These are phyloP conservation scores for Cyphomyrmex costatus DNA, from an alignment of 1,140 invertebrate genomes.

Conservation along the genomic window DNA sequence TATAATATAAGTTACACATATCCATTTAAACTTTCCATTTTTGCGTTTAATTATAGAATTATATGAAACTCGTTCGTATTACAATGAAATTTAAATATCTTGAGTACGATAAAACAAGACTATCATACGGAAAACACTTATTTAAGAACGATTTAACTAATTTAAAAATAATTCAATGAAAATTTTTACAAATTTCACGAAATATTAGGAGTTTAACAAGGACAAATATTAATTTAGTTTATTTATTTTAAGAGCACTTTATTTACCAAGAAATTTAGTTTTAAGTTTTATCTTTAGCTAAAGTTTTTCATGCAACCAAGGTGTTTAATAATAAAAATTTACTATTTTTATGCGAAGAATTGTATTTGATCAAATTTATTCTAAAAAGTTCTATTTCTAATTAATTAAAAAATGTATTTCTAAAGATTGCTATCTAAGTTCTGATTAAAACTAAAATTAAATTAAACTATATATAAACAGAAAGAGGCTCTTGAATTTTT, in stretches of 20 bases:
- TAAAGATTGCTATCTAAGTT: too few species aligned
- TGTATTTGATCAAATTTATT: not conserved
- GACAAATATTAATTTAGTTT: too few species aligned
- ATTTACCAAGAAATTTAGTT: too few species aligned
- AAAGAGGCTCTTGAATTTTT: not conserved
- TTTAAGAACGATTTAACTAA: not conserved
- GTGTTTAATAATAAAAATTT: not conserved
- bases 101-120: not conserved
- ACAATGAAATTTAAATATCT: not conserved
- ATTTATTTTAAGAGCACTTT: too few species aligned
- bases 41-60: slow-evolving; percentile 22
- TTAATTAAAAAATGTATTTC: not conserved
- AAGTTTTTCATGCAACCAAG: too few species aligned
- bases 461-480: not conserved
- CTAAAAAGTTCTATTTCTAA: not conserved
- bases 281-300: too few species aligned
- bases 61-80: not conserved
- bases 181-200: not conserved
- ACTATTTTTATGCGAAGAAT: not conserved
- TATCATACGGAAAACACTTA: not conserved
- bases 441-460: too few species aligned
- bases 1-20: slow-evolving; percentile 5
- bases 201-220: not conserved
- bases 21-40: slow-evolving; percentile 16
- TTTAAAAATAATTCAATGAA: not conserved